Conservation (phyloP, 2,888 invertebrate genomes). For the Lepidocyrtoides sp. region DNA sequence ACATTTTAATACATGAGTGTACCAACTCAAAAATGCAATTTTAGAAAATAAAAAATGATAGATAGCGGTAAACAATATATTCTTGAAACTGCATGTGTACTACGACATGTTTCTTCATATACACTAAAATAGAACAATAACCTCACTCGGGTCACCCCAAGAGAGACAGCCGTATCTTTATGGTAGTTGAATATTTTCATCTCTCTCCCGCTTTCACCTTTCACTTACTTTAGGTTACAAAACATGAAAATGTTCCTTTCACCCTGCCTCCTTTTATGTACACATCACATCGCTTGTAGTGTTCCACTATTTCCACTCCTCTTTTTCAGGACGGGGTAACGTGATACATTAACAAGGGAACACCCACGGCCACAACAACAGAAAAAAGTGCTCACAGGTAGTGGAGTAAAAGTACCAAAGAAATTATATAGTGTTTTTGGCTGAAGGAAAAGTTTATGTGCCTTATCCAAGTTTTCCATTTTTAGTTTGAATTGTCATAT, state of each 20-base stretch:
- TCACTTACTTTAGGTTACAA: background rate
- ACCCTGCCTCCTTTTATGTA: background rate
- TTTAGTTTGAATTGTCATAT: no score
- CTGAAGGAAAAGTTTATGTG: background rate
- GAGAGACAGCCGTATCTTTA: no score
- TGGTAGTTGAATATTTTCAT: background rate
- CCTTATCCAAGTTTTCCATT: no score
- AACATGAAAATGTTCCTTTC: background rate
- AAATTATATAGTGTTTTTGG: background rate
- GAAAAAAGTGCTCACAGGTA: background rate
- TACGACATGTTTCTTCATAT: no score
- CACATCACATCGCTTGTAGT: background rate
- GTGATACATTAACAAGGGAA: background rate
- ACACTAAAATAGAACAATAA: no score
- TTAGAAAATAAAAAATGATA: conserved; percentile 10
- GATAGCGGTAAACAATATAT: background rate
- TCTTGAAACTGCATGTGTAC: background rate
- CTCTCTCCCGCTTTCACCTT: background rate
- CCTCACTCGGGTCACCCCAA: background rate
- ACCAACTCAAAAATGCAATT: background rate
- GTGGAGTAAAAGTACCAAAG: background rate
- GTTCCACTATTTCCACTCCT: background rate
- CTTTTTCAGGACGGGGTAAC: background rate
- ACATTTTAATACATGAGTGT: background rate
- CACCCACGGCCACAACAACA: background rate